Conservation (phyloP, 2,113 vertebrate genomes). For the Gobiocypris rarus region DNA sequence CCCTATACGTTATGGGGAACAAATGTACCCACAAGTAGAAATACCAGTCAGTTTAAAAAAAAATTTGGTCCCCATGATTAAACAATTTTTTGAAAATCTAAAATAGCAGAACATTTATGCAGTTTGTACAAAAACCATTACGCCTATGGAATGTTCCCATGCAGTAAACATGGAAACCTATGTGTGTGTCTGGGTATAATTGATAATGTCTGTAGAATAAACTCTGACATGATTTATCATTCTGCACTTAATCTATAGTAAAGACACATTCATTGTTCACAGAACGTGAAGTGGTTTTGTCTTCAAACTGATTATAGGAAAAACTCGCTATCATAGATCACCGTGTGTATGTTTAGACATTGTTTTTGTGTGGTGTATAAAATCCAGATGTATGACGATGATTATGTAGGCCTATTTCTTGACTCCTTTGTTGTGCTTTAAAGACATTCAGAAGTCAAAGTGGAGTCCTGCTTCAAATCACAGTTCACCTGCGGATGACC, state of each 20-base stretch:
- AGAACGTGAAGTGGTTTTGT: neutral
- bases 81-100: too few species aligned
- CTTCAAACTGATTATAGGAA: conserved; percentile 26
- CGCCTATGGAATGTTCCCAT: too few species aligned
- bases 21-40: too few species aligned
- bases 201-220: neutral
- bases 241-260: neutral
- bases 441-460: neutral
- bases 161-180: too few species aligned
- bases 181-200: conserved; percentile 6
- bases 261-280: neutral
- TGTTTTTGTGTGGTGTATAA: conserved; percentile 10
- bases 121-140: too few species aligned
- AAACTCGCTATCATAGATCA: conserved; percentile 1
- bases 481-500: conserved; percentile 16
- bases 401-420: neutral
- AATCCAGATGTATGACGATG: conserved; percentile 1
- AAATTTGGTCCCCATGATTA: too few species aligned
- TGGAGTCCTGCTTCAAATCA: conserved; percentile 26
- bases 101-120: too few species aligned
- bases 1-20: too few species aligned
- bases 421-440: neutral
- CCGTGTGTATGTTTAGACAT: conserved; percentile 19
- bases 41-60: too few species aligned
- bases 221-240: neutral